Conservation (phyloP, 2,888 invertebrate genomes). For the Peribatodes rhomboidaria region DNA sequence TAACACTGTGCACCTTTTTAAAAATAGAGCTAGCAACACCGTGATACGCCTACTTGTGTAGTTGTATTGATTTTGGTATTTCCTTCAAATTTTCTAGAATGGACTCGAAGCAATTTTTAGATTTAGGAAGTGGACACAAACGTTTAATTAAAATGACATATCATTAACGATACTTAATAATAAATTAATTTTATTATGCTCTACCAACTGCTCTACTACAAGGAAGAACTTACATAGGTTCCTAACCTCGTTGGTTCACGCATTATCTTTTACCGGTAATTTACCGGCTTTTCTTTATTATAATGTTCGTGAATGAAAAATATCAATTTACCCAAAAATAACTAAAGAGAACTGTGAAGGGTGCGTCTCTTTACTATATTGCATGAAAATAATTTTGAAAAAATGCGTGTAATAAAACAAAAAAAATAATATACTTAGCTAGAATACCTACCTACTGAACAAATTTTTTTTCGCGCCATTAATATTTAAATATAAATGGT, state of each 20-base stretch:
- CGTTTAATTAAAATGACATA: too few relatives aligned
- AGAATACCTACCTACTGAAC: too few relatives aligned
- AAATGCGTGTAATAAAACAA: not conserved
- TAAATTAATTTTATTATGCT: too few relatives aligned
- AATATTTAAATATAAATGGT: too few relatives aligned
- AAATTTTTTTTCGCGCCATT: too few relatives aligned
- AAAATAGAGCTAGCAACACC: not conserved
- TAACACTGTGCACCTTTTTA: not conserved
- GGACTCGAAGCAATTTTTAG: not conserved
- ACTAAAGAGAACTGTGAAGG: not conserved
- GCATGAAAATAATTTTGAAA: not conserved
- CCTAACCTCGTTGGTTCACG: not conserved
- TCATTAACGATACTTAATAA: too few relatives aligned
- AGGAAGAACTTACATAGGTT: not conserved
- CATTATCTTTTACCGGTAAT: not conserved
- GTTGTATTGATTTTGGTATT: not conserved
- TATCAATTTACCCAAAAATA: not conserved
- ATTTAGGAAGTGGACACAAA: not conserved
- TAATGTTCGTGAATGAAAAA: slow-evolving; percentile 5
- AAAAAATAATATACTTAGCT: not conserved
- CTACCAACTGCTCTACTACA: too few relatives aligned
- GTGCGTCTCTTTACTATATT: not conserved
- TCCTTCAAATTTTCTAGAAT: slow-evolving; percentile 3
- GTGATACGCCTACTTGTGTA: not conserved
- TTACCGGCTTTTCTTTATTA: not conserved